Conservation (phyloP, 2,797 vertebrate species). For the Propithecus perrieri region DNA sequence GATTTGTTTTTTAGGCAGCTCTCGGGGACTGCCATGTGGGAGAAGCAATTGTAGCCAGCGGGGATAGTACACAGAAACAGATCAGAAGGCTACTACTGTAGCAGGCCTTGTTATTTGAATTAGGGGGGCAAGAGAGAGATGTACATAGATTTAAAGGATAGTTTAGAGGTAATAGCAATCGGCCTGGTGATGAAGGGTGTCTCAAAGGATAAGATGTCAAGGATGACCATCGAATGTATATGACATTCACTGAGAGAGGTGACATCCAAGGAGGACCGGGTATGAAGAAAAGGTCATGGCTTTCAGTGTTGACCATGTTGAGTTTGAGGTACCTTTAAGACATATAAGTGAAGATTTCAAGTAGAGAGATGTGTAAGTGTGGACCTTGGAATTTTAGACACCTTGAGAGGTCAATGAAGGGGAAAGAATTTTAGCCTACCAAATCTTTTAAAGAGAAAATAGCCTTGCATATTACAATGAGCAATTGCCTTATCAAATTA, state of each 20-base stretch:
- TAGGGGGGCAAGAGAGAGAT: background rate
- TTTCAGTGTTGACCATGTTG: background rate
- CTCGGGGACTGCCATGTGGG: background rate
- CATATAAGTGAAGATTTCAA: background rate
- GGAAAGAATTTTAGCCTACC: background rate
- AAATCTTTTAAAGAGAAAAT: background rate
- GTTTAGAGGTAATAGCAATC: background rate
- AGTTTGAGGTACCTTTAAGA: background rate
- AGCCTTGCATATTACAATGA: background rate
- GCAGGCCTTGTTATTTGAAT: background rate
- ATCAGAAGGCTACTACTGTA: background rate
- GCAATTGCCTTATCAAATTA: background rate
- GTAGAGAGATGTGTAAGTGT: background rate
- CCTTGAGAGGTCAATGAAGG: background rate
- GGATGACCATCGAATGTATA: background rate
- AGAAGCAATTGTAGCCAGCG: background rate
- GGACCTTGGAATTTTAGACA: background rate
- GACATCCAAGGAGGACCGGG: background rate
- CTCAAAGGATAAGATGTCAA: background rate
- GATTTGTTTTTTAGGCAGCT: background rate
- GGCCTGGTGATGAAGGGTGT: background rate
- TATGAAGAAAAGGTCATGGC: background rate
- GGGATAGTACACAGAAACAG: background rate
- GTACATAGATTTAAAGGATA: background rate
- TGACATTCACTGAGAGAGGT: background rate